Evolutionary conservation across 2,888 invertebrate genomes (phyloP).

Genomic region (Choreutis nemorana): DNA sequence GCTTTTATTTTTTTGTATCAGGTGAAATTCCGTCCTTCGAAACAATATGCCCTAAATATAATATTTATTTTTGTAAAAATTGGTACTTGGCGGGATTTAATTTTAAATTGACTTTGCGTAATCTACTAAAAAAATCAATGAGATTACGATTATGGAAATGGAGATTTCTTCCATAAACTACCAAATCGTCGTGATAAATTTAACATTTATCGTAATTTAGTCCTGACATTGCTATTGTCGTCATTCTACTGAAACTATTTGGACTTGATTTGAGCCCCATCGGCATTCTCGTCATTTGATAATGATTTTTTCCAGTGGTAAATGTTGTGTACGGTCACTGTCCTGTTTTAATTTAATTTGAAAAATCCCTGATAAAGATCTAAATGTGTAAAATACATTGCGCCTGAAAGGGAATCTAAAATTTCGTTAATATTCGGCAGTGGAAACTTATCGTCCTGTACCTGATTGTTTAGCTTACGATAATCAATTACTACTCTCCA

Average conservation of each 20-base stretch:
- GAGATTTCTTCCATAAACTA: constrained; percentile 1
- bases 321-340: neutral
- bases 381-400: neutral
- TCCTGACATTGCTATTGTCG: constrained; percentile 3
- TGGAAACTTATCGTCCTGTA: neutral
- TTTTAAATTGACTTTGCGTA: constrained; percentile 3
- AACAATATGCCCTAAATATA: constrained; percentile 3
- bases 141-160: constrained; percentile 2
- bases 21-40: constrained; percentile 1
- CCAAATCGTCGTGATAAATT: constrained; percentile 1
- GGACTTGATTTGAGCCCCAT: constrained; percentile 2
- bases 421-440: neutral
- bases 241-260: constrained; percentile 1
- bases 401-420: neutral
- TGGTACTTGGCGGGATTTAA: constrained; percentile 1
- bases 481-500: no score
- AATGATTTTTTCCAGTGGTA: constrained; percentile 1
- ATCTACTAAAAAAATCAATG: neutral
- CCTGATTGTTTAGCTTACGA: neutral
- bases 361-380: neutral
- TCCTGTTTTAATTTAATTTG: neutral
- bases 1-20: constrained; percentile 1
- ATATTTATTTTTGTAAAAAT: constrained; percentile 4
- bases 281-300: constrained; percentile 2
- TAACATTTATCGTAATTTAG: constrained; percentile 1